Evolutionary conservation across 2,888 invertebrate genomes (phyloP).

Genomic region (Pinctada fucata): DNA sequence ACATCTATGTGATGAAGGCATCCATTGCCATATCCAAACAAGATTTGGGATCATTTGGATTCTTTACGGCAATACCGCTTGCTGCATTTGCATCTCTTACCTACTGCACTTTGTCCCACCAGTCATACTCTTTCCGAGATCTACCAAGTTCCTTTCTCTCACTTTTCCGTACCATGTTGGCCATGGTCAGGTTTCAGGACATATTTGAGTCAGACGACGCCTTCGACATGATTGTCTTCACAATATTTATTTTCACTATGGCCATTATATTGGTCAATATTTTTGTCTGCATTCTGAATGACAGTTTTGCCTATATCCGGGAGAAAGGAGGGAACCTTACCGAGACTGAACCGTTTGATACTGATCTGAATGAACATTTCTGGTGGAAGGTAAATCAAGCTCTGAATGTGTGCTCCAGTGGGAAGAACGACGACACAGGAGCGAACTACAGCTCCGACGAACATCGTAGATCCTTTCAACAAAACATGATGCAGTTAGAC

Average conservation of each 20-base stretch:
- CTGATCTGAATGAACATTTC: conserved; percentile 9
- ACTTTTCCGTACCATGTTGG: conserved; percentile 28
- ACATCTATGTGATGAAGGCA: conserved; percentile 22
- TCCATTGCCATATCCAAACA: not conserved
- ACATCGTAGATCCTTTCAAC: no score
- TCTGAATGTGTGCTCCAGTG: conserved; percentile 2
- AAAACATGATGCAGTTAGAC: no score
- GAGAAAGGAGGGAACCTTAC: not conserved
- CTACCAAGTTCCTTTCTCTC: conserved; percentile 21
- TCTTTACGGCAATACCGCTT: conserved; percentile 2
- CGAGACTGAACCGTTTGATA: not conserved
- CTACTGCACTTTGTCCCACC: conserved; percentile 29
- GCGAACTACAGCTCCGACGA: no score
- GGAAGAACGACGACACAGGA: not conserved
- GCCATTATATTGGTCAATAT: conserved; percentile 34
- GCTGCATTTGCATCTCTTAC: conserved; percentile 25
- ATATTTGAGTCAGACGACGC: not conserved
- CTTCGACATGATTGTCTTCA: conserved; percentile 19
- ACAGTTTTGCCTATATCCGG: not conserved
- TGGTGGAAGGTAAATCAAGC: conserved; percentile 11
- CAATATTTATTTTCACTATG: conserved; percentile 28
- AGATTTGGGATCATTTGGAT: conserved; percentile 8
- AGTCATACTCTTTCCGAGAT: conserved; percentile 27
- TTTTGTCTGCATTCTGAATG: conserved; percentile 26
- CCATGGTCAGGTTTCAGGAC: conserved; percentile 33